Percentiles rank a stretch among this genome's conserved stretches.
Evolutionary conservation across 2,888 invertebrate genomes (phyloP).

Genomic region (Amblyjoppa fuscipennis): DNA sequence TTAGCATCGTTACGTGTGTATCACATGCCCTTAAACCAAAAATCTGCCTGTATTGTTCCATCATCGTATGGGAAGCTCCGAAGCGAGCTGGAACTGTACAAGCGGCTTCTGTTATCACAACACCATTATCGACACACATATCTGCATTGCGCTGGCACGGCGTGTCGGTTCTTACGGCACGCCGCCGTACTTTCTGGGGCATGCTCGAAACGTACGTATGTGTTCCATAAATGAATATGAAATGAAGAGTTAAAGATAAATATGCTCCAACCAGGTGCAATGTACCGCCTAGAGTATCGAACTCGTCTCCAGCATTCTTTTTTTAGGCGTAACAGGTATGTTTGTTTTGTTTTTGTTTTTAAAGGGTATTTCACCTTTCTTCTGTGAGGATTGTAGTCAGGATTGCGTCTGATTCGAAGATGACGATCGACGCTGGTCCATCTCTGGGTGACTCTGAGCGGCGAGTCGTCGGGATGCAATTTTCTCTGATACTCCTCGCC

Average conservation of each 20-base stretch:
- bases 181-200: too few relatives aligned
- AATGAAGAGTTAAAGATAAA: neutral
- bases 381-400: slow-evolving; percentile 89
- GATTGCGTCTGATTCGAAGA: slow-evolving; percentile 93
- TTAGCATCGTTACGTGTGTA: too few relatives aligned
- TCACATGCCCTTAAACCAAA: too few relatives aligned
- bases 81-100: too few relatives aligned
- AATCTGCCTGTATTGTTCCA: too few relatives aligned
- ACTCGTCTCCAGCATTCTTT: neutral
- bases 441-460: slow-evolving; percentile 91
- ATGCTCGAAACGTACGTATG: neutral
- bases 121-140: too few relatives aligned
- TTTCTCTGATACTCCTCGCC: slow-evolving; percentile 95
- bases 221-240: neutral
- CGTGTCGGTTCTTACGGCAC: too few relatives aligned
- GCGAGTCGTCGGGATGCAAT: slow-evolving; percentile 94
- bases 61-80: too few relatives aligned
- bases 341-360: slow-evolving; percentile 10
- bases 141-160: too few relatives aligned
- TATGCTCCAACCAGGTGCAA: neutral
- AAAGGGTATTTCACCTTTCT: slow-evolving; percentile 78
- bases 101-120: too few relatives aligned
- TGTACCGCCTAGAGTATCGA: neutral
- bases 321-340: neutral
- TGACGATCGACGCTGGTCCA: slow-evolving; percentile 90